Conservation (phyloP, 1,140 invertebrate species). For the Lithobius niger region DNA sequence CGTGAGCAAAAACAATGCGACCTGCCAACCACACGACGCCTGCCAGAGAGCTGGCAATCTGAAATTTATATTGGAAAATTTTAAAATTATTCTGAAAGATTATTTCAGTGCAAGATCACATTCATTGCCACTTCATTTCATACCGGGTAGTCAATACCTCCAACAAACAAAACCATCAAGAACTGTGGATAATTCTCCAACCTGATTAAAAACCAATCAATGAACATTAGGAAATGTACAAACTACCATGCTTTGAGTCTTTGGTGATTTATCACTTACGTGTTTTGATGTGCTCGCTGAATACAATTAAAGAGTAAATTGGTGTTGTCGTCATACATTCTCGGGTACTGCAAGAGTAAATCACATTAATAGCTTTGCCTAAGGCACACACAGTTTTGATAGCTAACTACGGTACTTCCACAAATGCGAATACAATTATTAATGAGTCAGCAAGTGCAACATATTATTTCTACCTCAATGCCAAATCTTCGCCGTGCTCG, state of each 20-base stretch:
- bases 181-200: slow-evolving; percentile 35
- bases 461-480: slow-evolving; percentile 21
- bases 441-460: too few species aligned
- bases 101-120: slow-evolving; percentile 1
- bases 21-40: slow-evolving; percentile 34
- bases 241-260: too few species aligned
- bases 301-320: slow-evolving; percentile 30
- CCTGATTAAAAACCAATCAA: too few species aligned
- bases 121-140: too few species aligned
- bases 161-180: slow-evolving; percentile 31
- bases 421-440: too few species aligned
- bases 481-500: slow-evolving; percentile 26
- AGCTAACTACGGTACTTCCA: too few species aligned
- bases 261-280: slow-evolving; percentile 32
- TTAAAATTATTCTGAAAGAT: not conserved
- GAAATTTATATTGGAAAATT: slow-evolving; percentile 14
- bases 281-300: slow-evolving; percentile 39
- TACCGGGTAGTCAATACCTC: slow-evolving; percentile 34
- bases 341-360: slow-evolving; percentile 31
- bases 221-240: too few species aligned
- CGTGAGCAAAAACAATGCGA: slow-evolving; percentile 34
- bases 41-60: slow-evolving; percentile 29
- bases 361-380: too few species aligned
- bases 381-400: too few species aligned
- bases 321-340: slow-evolving; percentile 23